These are phyloP conservation scores for Thryonomys swinderianus DNA, from an alignment of 2,113 vertebrate genomes.

Conservation along the genomic window DNA sequence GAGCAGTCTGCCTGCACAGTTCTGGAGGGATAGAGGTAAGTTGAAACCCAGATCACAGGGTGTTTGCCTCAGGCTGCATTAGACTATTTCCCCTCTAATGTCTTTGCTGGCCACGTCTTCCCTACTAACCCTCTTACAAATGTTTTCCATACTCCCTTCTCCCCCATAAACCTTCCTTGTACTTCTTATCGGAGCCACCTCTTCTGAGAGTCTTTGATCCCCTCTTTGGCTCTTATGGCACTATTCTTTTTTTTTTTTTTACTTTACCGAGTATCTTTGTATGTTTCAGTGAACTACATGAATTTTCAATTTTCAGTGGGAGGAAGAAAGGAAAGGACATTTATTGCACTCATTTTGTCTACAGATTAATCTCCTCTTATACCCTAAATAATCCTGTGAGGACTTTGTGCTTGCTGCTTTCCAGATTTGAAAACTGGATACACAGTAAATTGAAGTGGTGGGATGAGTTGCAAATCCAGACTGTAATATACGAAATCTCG, in stretches of 20 bases:
- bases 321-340: background rate
- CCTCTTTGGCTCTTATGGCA: background rate
- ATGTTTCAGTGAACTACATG: background rate
- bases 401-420: background rate
- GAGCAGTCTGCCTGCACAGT: background rate
- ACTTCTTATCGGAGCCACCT: background rate
- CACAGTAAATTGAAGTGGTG: background rate
- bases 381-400: background rate
- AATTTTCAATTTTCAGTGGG: background rate
- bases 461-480: background rate
- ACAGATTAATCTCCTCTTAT: background rate
- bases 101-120: background rate
- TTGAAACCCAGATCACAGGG: background rate
- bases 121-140: background rate
- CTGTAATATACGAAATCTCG: background rate
- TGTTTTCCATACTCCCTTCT: background rate
- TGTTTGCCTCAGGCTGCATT: background rate
- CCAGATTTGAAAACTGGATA: background rate
- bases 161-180: background rate
- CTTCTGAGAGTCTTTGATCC: background rate
- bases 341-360: background rate
- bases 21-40: background rate
- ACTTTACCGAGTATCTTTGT: background rate
- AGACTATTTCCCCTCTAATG: background rate
- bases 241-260: background rate